Conservation (phyloP, 2,797 vertebrate species). For the Cyclopterus lumpus region DNA sequence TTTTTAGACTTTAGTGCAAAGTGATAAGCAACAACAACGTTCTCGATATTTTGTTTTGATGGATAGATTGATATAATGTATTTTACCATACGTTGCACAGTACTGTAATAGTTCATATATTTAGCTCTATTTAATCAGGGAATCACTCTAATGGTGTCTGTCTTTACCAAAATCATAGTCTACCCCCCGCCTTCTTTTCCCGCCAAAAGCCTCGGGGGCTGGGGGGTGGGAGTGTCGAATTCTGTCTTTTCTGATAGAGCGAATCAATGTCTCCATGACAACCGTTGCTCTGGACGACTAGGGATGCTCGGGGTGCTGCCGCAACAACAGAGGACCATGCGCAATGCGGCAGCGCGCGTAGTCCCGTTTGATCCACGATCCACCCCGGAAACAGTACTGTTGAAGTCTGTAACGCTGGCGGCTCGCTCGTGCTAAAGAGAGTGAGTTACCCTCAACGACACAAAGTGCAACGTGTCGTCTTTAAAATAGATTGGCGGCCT, state of each 20-base stretch:
- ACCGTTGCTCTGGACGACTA: conserved; percentile 71
- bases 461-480: too few relatives aligned
- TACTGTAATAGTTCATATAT: not conserved
- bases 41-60: not conserved
- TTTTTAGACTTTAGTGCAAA: not conserved
- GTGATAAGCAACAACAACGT: not conserved
- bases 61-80: not conserved
- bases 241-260: conserved; percentile 58
- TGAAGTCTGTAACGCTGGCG: not conserved
- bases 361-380: not conserved
- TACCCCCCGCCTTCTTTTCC: conserved; percentile 54
- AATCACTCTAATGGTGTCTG: conserved; percentile 27
- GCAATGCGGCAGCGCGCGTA: conserved; percentile 17
- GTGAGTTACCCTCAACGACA: not conserved
- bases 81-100: not conserved
- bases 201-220: conserved; percentile 71
- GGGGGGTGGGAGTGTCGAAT: conserved; percentile 29
- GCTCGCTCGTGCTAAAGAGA: fast-evolving
- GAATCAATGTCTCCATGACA: conserved; percentile 73
- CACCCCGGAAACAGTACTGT: not conserved
- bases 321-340: conserved; percentile 9
- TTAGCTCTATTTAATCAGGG: not conserved
- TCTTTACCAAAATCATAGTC: conserved; percentile 5
- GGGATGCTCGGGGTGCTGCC: conserved; percentile 59
- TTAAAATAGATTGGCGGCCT: not conserved